Percentiles rank a stretch among this genome's conserved stretches.
Evolutionary conservation across 2,888 invertebrate species (phyloP).

Genomic region (Strigamia maritima): DNA sequence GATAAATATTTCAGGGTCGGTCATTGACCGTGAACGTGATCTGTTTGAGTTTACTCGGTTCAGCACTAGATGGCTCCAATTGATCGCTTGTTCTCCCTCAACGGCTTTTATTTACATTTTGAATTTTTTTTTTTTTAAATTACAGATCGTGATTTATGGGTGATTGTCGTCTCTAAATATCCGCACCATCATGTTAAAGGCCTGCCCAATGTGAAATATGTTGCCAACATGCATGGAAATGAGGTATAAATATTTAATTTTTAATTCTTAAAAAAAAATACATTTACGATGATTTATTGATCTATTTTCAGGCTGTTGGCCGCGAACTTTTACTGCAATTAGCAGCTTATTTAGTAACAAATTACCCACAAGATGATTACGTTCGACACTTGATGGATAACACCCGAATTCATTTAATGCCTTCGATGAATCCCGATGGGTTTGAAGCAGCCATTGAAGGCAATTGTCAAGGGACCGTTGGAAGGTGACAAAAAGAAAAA

Average conservation of each 20-base stretch:
- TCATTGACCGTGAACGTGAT: conserved; percentile 18
- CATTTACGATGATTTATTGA: too few relatives aligned
- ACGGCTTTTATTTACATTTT: background rate
- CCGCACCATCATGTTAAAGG: conserved; percentile 89
- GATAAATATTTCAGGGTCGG: conserved; percentile 27
- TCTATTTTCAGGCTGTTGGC: conserved; percentile 74
- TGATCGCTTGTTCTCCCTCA: background rate
- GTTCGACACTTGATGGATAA: conserved; percentile 87
- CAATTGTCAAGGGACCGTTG: conserved; percentile 79
- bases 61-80: background rate
- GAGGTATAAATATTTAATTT: conserved; percentile 54
- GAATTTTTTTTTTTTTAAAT: conserved; percentile 19
- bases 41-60: background rate
- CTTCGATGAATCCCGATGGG: conserved; percentile 98
- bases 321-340: conserved; percentile 88
- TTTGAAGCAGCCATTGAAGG: conserved; percentile 89
- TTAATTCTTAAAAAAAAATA: background rate
- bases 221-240: conserved; percentile 97
- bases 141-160: conserved; percentile 85
- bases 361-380: conserved; percentile 76
- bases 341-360: conserved; percentile 80
- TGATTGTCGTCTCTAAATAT: conserved; percentile 84
- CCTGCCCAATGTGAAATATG: conserved; percentile 96
- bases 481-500: conserved; percentile 61
- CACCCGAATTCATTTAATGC: conserved; percentile 93